Evolutionary conservation across 1,140 invertebrate genomes (phyloP), one percentile per base, ranked within the genome.

Genomic region (Caligus rogercresseyi): DNA sequence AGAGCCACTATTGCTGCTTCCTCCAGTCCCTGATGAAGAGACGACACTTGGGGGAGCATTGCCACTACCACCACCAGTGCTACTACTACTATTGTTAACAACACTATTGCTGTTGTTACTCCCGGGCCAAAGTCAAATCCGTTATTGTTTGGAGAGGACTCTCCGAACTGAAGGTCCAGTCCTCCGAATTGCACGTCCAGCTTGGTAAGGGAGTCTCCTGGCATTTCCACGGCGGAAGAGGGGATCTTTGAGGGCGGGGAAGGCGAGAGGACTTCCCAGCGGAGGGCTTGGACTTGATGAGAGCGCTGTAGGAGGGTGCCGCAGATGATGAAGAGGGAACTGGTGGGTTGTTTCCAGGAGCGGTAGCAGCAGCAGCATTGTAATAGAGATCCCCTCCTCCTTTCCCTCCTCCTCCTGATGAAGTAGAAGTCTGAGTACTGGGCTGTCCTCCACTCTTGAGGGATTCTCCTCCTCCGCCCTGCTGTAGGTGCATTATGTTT

Each of bases 131-230:
- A 57, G 25, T 57, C 55, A 25, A 57, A 57, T 7, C 55, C 55
- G 14, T 13, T 13, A 54, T n/a, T 18, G 7, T 4, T 21, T 15
- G 13, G 13, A 25, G 16, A 16, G 25, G 11, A 16, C 16, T 20
- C 55, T 21, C 52, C 61, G 4, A 59, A 56, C 31, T 63, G 61
- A 2, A 91, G 87, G 69, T 93, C 89, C 65, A 93, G 75, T 15
- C 82, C 88, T 54, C 91, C 91, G 74, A 96, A 96, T 74, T 94
- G 89, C 54, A 94, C 88, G 76, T 93, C 89, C 59, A 96, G 78
- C 68, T 85, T 84, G 65, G 80, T 79, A n/a, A 65, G 80, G 62
- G 81, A 76, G 72, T 91, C 88, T 55, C 86, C 88, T 43, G 80
- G 91, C 91, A 96, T 96, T 73, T 94, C 90, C 25, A 96, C 91